A percentile compares a stretch with the other conserved stretches of the same genome.
Evolutionary conservation across 2,113 vertebrate species (phyloP).

Genomic region (Oreocharis arfaki): DNA sequence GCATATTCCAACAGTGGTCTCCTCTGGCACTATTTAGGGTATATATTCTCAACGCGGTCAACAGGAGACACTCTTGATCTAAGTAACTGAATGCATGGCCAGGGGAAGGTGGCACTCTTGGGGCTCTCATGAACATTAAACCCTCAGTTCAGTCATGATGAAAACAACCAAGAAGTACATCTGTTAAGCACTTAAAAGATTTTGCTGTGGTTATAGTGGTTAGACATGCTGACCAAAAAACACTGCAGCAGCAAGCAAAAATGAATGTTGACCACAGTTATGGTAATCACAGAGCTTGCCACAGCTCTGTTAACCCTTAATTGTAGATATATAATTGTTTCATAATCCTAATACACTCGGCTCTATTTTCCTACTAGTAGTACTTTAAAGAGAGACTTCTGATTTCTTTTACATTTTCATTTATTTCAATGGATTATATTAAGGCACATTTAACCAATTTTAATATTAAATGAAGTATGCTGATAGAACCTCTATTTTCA

Average conservation of each 20-base stretch:
- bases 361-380: background rate
- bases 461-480: background rate
- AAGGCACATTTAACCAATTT: background rate
- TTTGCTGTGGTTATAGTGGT: conserved; percentile 50
- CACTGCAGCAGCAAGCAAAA: conserved; percentile 72
- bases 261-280: conserved; percentile 65
- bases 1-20: background rate
- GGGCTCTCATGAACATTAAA: background rate
- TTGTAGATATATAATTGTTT: background rate
- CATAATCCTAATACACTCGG: background rate
- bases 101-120: background rate
- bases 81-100: background rate
- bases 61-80: conserved; percentile 27
- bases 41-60: background rate
- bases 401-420: background rate
- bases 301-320: conserved; percentile 35
- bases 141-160: background rate
- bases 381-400: background rate
- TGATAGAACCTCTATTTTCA: background rate
- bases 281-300: conserved; percentile 28
- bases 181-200: conserved; percentile 58
- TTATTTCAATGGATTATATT: background rate
- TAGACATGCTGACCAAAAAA: conserved; percentile 60
- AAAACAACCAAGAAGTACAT: conserved; percentile 42
- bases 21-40: background rate